Base-by-base conservation (phyloP, 2,888 invertebrate species). In the Chromoteleia sp. region DNA sequence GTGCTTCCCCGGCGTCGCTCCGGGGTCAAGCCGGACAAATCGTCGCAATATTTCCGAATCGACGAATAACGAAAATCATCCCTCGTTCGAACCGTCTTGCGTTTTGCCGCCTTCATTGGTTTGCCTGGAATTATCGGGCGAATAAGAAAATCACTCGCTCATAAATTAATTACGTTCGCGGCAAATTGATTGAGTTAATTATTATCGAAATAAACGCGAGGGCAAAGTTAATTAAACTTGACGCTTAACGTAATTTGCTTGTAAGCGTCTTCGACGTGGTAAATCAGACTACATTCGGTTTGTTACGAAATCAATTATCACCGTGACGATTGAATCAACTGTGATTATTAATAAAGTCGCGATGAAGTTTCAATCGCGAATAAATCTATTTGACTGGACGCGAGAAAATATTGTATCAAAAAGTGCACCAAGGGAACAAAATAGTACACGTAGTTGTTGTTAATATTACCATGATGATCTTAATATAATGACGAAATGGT, bases 151-250 rank as follows among this genome's bases (percentile, higher is more conserved):
- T 61, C 36, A 19, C 36, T 15, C 2, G 33, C 67, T 61, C 59
- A 68, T 76, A 61, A 76, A 76, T 54, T 21, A 61, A 68, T 68
- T 59, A 5, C 12, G 52, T 54, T 54, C 25, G 21, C 19, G 43
- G 12, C 48, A 65, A 76, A 59, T 67, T 59, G 33, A n/a, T n/a
- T n/a, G 21, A 30, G 54, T 77, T 77, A 67, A 70, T 77, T 71
- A 41, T 71, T 58, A 63, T 56, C 52, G 56, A 58, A 41, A 71
- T 41, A 41, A 65, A 21, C 48, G 58, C 29, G 33, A 25, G 36
- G 48, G 41, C 19, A 15, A 71, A 70, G 71, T 77, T 71, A 77
- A 77, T 77, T 77, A 77, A 77, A 76, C 67, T 76, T 76, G 33
- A 33, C 21, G 59, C 43, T 68, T 76, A 61, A 76, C 54, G 76